Evolutionary conservation across 2,888 invertebrate species (phyloP).

Genomic region (Tachina lurida): DNA sequence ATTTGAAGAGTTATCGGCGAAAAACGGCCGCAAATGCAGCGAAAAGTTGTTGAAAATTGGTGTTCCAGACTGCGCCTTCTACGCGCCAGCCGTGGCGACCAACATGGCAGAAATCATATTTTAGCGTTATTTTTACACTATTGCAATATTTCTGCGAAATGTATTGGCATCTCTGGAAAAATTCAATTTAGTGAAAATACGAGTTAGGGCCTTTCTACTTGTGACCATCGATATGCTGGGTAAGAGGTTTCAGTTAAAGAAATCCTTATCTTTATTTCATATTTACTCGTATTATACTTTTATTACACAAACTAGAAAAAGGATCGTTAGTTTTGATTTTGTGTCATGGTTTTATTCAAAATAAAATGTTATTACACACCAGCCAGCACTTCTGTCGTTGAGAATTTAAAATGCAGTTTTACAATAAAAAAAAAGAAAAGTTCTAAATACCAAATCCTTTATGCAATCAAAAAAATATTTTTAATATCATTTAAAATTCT

Average conservation of each 20-base stretch:
- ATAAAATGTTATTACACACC: neutral
- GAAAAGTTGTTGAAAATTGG: too few species aligned
- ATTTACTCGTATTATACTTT: conserved; percentile 7
- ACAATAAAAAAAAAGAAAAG: neutral
- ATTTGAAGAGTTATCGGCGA: too few species aligned
- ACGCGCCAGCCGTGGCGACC: too few species aligned
- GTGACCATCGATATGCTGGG: too few species aligned
- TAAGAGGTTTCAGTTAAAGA: conserved; percentile 4
- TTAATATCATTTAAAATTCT: conserved; percentile 41
- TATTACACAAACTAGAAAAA: conserved; percentile 18
- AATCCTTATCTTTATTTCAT: neutral
- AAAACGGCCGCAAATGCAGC: too few species aligned
- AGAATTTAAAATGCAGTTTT: conserved; percentile 22
- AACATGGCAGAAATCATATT: too few species aligned
- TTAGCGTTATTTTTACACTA: too few species aligned
- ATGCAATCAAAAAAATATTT: conserved; percentile 25
- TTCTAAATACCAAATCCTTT: neutral
- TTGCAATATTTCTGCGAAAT: too few species aligned
- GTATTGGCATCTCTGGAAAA: too few species aligned
- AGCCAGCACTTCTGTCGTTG: conserved; percentile 19
- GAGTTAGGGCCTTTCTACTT: too few species aligned
- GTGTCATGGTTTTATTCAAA: conserved; percentile 3
- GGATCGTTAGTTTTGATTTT: conserved; percentile 28
- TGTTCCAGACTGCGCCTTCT: too few species aligned
- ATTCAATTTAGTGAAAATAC: too few species aligned